These are phyloP conservation scores for Phyllotreta striolata DNA, from an alignment of 2,888 invertebrate species.

Conservation along the genomic window DNA sequence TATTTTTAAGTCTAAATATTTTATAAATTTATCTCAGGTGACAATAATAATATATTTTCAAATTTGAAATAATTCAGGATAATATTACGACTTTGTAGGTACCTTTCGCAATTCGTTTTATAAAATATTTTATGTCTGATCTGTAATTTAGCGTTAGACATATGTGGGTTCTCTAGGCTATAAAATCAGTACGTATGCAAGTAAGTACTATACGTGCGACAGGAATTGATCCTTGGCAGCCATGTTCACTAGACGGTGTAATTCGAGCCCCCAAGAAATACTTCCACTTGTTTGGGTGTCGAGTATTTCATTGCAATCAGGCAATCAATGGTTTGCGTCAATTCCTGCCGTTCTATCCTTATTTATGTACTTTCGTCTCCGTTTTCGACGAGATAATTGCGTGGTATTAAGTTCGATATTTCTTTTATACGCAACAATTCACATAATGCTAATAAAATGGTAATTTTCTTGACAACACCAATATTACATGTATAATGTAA, in stretches of 20 bases:
- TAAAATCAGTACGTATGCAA: too few relatives aligned
- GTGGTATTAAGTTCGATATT: slow-evolving; percentile 2
- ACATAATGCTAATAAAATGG: background rate
- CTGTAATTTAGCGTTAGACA: too few relatives aligned
- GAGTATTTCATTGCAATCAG: slow-evolving; percentile 14
- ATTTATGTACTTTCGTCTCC: slow-evolving; percentile 13
- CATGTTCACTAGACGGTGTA: slow-evolving; percentile 51
- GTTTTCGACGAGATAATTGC: slow-evolving; percentile 15
- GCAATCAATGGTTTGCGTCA: slow-evolving; percentile 10
- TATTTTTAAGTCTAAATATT: too few relatives aligned
- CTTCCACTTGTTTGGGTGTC: slow-evolving; percentile 32
- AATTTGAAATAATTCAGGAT: too few relatives aligned
- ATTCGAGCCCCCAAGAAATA: slow-evolving; percentile 44
- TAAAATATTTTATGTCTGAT: too few relatives aligned
- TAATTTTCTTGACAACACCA: slow-evolving; percentile 2
- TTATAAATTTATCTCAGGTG: too few relatives aligned
- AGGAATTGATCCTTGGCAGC: slow-evolving; percentile 49
- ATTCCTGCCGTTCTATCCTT: slow-evolving; percentile 8
- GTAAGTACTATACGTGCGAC: slow-evolving; percentile 2
- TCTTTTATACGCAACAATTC: slow-evolving; percentile 17
- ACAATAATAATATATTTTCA: too few relatives aligned
- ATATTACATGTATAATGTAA: background rate
- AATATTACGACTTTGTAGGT: too few relatives aligned
- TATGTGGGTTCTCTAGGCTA: too few relatives aligned
- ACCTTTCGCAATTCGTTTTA: too few relatives aligned